Percentiles rank a stretch among this genome's conserved stretches.
Evolutionary conservation across 2,113 vertebrate genomes (phyloP).

Genomic region (Arizona elegans): DNA sequence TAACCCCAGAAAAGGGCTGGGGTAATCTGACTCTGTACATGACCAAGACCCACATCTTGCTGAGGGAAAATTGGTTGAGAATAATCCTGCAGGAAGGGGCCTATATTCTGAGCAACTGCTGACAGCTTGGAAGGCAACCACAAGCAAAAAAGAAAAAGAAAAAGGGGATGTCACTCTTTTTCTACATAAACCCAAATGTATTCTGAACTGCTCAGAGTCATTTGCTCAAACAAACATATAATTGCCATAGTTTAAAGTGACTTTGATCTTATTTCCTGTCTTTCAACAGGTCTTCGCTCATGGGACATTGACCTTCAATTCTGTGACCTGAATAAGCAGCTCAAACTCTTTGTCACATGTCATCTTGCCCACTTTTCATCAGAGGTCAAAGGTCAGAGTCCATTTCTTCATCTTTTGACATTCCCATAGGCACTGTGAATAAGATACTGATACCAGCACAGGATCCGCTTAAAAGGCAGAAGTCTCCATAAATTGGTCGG

Average conservation of each 20-base stretch:
- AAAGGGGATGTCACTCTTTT: background rate
- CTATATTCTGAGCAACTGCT: background rate
- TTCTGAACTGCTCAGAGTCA: background rate
- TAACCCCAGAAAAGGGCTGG: background rate
- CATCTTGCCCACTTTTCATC: conserved; percentile 93
- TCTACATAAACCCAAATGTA: background rate
- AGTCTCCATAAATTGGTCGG: background rate
- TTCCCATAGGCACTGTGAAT: background rate
- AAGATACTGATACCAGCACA: background rate
- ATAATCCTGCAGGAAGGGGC: background rate
- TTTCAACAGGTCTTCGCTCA: conserved; percentile 79
- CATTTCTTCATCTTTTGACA: background rate
- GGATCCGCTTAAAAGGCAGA: background rate
- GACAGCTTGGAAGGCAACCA: background rate
- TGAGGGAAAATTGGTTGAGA: background rate
- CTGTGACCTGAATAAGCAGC: conserved; percentile 86
- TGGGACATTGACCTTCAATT: conserved; percentile 79
- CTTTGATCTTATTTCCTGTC: background rate
- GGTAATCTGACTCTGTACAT: background rate
- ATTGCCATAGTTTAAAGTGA: background rate
- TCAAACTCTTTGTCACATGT: conserved; percentile 84
- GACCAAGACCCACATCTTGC: background rate
- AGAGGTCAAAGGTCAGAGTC: conserved; percentile 88
- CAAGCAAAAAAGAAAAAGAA: background rate
- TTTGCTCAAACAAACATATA: background rate